Evolutionary conservation across 2,888 invertebrate species (phyloP).

Genomic region (Cryptophagus acutangulus): DNA sequence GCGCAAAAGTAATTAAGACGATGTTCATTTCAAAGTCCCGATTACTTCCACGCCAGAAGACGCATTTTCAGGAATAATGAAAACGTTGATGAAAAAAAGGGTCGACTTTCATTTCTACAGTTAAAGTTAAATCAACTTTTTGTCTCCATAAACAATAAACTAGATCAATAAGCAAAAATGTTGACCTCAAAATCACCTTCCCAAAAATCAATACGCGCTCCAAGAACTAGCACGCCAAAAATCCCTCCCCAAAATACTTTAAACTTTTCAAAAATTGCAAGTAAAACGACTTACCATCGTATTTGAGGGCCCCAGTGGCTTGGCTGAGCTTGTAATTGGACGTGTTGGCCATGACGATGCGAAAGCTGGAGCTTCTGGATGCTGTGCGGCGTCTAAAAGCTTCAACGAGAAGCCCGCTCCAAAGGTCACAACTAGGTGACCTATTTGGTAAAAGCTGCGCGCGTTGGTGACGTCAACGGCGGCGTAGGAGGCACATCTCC

Average conservation of each 20-base stretch:
- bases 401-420: conserved; percentile 34
- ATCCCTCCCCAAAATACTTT: neutral
- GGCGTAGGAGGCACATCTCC: conserved; percentile 37
- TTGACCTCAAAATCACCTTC: no score
- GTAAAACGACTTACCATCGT: conserved; percentile 40
- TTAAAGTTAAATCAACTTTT: no score
- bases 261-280: neutral
- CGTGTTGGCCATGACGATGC: conserved; percentile 41
- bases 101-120: no score
- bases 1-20: no score
- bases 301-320: conserved; percentile 39
- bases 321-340: conserved; percentile 44
- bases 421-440: conserved; percentile 46
- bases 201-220: neutral
- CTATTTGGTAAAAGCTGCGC: conserved; percentile 41
- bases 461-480: conserved; percentile 38
- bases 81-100: no score
- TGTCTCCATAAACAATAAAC: no score
- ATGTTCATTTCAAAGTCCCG: no score
- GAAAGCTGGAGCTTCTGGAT: conserved; percentile 34
- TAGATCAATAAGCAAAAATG: no score
- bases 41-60: no score
- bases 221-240: neutral
- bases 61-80: no score
- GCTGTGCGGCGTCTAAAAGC: conserved; percentile 38